Conservation (phyloP, 2,888 invertebrate species). For the Epicampocera succincta region DNA sequence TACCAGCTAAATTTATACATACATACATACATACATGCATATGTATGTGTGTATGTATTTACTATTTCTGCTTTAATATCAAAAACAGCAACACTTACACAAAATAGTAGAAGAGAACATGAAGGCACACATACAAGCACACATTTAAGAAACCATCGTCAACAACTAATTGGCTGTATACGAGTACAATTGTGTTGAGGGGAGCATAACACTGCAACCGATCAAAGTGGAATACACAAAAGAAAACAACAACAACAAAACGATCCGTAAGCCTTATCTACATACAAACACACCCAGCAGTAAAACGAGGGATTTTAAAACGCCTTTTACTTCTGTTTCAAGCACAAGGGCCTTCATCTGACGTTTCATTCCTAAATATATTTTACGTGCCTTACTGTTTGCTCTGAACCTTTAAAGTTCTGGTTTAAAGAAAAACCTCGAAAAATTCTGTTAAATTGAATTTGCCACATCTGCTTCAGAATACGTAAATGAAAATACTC, state of each 20-base stretch:
- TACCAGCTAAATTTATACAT: slow-evolving; percentile 8
- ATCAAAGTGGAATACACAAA: slow-evolving; percentile 44
- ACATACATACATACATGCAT: neutral
- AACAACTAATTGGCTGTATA: slow-evolving; percentile 33
- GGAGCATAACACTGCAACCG: slow-evolving; percentile 32
- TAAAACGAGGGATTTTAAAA: too few species aligned
- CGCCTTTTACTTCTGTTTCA: too few species aligned
- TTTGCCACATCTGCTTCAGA: too few species aligned
- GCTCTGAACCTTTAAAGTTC: too few species aligned
- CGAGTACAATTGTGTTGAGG: slow-evolving; percentile 55
- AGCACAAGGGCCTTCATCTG: too few species aligned
- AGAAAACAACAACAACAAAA: slow-evolving; percentile 30
- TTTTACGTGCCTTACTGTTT: too few species aligned
- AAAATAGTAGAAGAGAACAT: neutral
- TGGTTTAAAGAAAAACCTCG: too few species aligned
- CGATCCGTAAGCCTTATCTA: slow-evolving; percentile 59
- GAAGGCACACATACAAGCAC: too few species aligned
- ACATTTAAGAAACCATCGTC: slow-evolving; percentile 32
- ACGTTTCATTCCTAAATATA: too few species aligned
- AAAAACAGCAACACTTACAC: slow-evolving; percentile 27
- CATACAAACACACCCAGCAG: neutral
- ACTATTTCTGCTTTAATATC: slow-evolving; percentile 9
- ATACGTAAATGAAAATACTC: too few species aligned
- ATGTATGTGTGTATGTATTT: too few species aligned
- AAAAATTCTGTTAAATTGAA: too few species aligned